Base-by-base conservation (phyloP, 2,888 invertebrate genomes). In the Lepidochitona cinerea region DNA sequence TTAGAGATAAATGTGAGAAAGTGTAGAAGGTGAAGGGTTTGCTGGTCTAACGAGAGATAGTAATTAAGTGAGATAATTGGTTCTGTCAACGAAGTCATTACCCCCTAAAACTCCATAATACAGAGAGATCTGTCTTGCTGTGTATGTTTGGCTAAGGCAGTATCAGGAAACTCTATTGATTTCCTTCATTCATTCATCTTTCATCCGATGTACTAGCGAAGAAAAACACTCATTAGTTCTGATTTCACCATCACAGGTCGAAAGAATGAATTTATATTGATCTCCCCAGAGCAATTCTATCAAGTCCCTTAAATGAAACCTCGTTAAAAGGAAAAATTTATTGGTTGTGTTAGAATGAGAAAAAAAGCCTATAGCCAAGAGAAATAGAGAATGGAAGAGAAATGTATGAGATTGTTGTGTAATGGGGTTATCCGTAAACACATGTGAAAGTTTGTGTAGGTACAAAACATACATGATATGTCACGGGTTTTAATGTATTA, bases 221-320 rank as follows among this genome's bases (percentile, higher is more conserved):
- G 59, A 59, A 59, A 59, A 59, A 59, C 59, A 59, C 26, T 59
- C 59, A 59, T 59, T 29, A 59, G 59, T 59, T 59, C 29, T 59
- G 59, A 59, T 59, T 59, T 59, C 32, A 29, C 59, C 59, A 29
- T 59, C 59, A 59, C 59, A 59, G 59, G 59, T 59, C 59, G 59
- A 23, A 59, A 26, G 59, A 59, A 59, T 59, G 29, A 59, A 59
- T 59, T 59, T 59, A 59, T 59, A 59, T 59, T 59, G 59, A 59
- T 59, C 59, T 59, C 59, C 32, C 32, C 29, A 26, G 32, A 23
- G 59, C 59, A 14, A 32, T 23, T 23, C 59, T 59, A 23, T 29
- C 23, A 23, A 14, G 4, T 59, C 59, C 1, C 23, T 29, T 23
- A 59, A 29, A 59, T 23, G 26, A 59, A 29, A 59, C 59, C 32